Evolutionary conservation across 2,797 vertebrate genomes (phyloP).

Genomic region (Pantherophis alleghaniensis): DNA sequence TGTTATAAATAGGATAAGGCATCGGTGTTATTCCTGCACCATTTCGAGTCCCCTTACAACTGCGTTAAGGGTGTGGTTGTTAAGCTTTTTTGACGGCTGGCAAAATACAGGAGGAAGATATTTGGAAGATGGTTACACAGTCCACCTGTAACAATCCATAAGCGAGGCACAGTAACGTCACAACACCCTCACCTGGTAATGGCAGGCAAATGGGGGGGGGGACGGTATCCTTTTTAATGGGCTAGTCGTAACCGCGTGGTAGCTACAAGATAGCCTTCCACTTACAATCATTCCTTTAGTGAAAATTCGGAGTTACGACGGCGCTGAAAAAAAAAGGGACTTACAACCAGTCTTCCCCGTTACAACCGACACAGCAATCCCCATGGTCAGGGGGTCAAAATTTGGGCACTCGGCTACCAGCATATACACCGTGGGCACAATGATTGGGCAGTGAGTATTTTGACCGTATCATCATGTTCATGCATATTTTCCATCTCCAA

Average conservation of each 20-base stretch:
- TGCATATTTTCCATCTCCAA: too few relatives aligned
- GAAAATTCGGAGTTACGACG: rapidly evolving
- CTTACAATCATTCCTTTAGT: not conserved
- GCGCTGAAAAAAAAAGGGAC: not conserved
- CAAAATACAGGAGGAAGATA: not conserved
- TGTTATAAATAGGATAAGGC: not conserved
- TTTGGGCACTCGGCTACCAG: not conserved
- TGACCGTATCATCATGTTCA: too few relatives aligned
- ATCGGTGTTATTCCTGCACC: not conserved
- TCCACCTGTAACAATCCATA: not conserved
- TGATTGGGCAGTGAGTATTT: too few relatives aligned
- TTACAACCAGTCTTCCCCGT: not conserved
- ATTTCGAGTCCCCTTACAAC: not conserved
- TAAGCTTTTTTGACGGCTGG: not conserved
- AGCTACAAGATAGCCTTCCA: not conserved
- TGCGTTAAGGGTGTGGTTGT: not conserved
- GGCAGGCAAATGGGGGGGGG: not conserved
- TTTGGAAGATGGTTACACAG: not conserved
- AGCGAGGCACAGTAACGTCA: not conserved
- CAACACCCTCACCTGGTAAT: not conserved
- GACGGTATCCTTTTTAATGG: not conserved
- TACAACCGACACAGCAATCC: not conserved
- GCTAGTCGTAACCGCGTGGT: not conserved
- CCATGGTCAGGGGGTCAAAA: not conserved
- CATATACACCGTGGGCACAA: not conserved